Evolutionary conservation across 2,888 invertebrate species (phyloP).

Genomic region (Disparrhopalites patrizii): DNA sequence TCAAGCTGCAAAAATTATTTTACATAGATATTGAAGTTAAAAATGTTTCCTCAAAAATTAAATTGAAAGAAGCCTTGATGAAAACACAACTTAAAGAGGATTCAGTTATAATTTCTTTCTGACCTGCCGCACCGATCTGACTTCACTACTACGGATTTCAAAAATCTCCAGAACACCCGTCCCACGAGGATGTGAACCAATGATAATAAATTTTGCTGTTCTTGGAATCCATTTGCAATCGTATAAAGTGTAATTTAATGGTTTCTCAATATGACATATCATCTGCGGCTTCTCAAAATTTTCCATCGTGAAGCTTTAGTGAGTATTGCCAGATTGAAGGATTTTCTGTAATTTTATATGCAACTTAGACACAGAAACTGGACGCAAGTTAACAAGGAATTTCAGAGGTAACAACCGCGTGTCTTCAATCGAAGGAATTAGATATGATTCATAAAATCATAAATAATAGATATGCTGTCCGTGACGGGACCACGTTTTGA

Average conservation of each 20-base stretch:
- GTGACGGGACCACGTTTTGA: too few species aligned
- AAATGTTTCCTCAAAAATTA: background rate
- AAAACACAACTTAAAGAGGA: too few species aligned
- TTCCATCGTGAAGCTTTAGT: slow-evolving; percentile 16
- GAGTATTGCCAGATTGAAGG: too few species aligned
- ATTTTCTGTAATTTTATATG: too few species aligned
- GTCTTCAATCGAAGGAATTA: too few species aligned
- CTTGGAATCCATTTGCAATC: slow-evolving; percentile 96
- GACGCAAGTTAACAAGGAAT: too few species aligned
- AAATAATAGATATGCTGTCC: too few species aligned
- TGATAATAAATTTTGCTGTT: slow-evolving; percentile 84
- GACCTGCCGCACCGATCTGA: slow-evolving; percentile 65
- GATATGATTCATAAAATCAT: too few species aligned
- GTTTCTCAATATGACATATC: slow-evolving; percentile 78
- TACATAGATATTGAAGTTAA: background rate
- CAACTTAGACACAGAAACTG: too few species aligned
- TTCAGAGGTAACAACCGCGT: too few species aligned
- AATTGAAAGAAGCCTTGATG: background rate
- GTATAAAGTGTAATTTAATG: slow-evolving; percentile 77
- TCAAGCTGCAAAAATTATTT: too few species aligned
- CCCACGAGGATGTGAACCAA: slow-evolving; percentile 80
- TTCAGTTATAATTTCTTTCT: slow-evolving; percentile 16
- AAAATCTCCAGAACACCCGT: slow-evolving; percentile 80
- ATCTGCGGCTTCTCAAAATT: slow-evolving; percentile 79
- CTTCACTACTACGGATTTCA: slow-evolving; percentile 69